Evolutionary conservation across 2,797 vertebrate genomes (phyloP).

Genomic region (Luscinia megarhynchos): DNA sequence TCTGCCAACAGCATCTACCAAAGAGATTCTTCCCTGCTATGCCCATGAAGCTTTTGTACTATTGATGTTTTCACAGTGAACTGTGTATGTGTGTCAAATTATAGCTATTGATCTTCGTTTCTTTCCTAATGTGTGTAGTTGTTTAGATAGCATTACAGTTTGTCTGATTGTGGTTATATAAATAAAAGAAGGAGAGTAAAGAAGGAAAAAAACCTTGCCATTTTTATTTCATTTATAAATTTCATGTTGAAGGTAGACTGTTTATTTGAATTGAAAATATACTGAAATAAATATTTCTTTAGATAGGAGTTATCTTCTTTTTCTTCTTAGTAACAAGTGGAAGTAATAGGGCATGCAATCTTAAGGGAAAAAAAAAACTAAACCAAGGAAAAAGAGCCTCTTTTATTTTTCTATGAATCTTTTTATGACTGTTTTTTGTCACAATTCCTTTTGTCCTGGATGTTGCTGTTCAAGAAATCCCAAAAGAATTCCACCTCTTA

Average conservation of each 20-base stretch:
- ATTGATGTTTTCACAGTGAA: constrained; percentile 78
- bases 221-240: constrained; percentile 60
- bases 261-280: constrained; percentile 73
- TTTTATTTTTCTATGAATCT: constrained; percentile 51
- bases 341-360: constrained; percentile 32
- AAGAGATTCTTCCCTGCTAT: constrained; percentile 71
- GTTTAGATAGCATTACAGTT: constrained; percentile 72
- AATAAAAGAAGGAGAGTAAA: constrained; percentile 51
- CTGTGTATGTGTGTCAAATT: constrained; percentile 73
- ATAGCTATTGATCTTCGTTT: constrained; percentile 78
- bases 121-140: constrained; percentile 72
- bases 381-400: background rate
- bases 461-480: constrained; percentile 17
- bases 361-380: background rate
- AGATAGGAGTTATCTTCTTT: constrained; percentile 42
- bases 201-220: background rate
- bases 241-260: constrained; percentile 49
- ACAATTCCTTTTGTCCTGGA: constrained; percentile 64
- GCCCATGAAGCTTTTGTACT: constrained; percentile 72
- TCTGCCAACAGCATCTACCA: constrained; percentile 69
- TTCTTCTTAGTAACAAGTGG: constrained; percentile 50
- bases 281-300: constrained; percentile 64
- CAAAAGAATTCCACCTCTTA: constrained; percentile 11
- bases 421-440: constrained; percentile 41
- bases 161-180: constrained; percentile 62